Base-by-base conservation (phyloP, 1,140 invertebrate genomes). In the Drosophila equinoxialis region DNA sequence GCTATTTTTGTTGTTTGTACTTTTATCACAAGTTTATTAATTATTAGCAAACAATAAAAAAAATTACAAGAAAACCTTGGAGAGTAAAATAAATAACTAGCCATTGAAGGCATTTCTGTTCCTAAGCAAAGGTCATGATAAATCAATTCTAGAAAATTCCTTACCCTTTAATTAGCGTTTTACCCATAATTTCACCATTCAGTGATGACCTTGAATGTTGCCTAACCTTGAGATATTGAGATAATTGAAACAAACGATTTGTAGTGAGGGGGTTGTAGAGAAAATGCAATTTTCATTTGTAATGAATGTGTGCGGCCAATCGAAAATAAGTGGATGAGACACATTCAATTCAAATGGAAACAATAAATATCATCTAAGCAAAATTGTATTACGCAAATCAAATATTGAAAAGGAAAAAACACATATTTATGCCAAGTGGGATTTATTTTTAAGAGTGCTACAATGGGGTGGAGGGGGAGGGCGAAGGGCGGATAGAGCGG, bases 351-450 rank as follows among this genome's bases (percentile, higher is more conserved):
- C 45, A 51, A 35, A 68, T 69, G 68, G 41, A 33, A 60, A 57
- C 20, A 37, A 67, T 33, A 71, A 55, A 70, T 65, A 69, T 68
- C 69, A 81, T 69, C 67, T 8, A 65, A 65, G 37, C 7, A 76
- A 55, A 39, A 39, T 74, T 33, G 62, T 74, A 76, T 79, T 78
- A 65, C 77, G 77, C 71, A 79, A 63, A 66, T 61, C 66, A 41
- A 60, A 55, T 60, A 69, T 30, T 30, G 30, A 30, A 30, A 55
- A 68, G 51, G 7, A 10, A 48, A 42, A 59, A 14, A 58, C 26
- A 68, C 65, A 64, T 76, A 45, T 65, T 63, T 69, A 71, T 83
- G 81, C 68, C 81, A 83, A 83, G 72, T 68, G 57, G 3, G 48
- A 73, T 71, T 83, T 80, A 71, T 78, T 77, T 68, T 77, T 74